phyloP scores from a whole-genome alignment of 2,888 invertebrate genomes.

The Trileptium ribeirensis region DNA sequence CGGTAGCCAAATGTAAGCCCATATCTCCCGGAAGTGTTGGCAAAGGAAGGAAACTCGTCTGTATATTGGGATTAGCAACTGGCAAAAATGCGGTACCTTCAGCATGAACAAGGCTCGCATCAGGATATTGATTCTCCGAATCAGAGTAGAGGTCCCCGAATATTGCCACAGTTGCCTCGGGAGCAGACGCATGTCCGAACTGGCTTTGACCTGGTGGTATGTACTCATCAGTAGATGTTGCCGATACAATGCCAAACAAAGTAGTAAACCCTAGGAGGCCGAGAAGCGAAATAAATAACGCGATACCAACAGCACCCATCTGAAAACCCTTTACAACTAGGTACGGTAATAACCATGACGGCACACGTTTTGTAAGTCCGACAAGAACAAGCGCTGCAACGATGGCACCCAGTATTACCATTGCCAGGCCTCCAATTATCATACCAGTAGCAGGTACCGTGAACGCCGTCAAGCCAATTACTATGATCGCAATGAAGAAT shows the following conservation, averaged over 20 bases:
- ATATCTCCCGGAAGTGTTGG: no score
- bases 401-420: not conserved
- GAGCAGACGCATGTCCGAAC: not conserved
- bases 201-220: not conserved
- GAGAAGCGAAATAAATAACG: not conserved
- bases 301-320: not conserved
- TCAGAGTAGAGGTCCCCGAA: not conserved
- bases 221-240: not conserved
- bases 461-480: not conserved
- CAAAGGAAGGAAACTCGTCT: no score
- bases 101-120: not conserved
- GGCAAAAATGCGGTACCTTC: not conserved
- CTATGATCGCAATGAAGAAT: not conserved
- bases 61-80: no score
- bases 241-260: not conserved
- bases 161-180: not conserved
- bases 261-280: not conserved
- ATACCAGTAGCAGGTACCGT: not conserved
- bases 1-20: no score
- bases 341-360: not conserved
- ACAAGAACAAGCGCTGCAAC: conserved; percentile 5
- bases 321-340: conserved; percentile 11
- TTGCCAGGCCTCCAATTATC: not conserved
- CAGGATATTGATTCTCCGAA: not conserved
- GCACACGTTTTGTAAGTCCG: not conserved